A percentile compares a stretch with the other conserved stretches of the same genome.
These are phyloP conservation scores for Tor tambroides DNA, from an alignment of 2,113 vertebrate species.

Conservation along the genomic window DNA sequence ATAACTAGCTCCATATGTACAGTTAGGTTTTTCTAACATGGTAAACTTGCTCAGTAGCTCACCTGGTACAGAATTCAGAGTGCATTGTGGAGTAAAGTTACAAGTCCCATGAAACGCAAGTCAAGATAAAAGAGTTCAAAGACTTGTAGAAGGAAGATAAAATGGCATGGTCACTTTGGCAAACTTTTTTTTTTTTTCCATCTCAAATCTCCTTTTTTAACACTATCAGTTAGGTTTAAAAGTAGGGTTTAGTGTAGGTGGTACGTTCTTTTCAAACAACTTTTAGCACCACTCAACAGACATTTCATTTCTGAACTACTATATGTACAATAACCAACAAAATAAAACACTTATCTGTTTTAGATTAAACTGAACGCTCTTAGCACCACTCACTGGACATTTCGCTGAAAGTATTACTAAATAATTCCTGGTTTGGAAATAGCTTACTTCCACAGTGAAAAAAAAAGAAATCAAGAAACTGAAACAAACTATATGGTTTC, in stretches of 20 bases:
- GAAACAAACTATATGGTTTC: background rate
- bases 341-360: too few species aligned
- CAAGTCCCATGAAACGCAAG: too few species aligned
- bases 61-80: background rate
- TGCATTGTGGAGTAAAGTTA: too few species aligned
- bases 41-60: background rate
- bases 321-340: background rate
- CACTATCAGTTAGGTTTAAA: background rate
- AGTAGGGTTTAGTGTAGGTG: too few species aligned
- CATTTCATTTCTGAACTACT: background rate
- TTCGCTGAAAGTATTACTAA: too few species aligned
- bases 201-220: background rate
- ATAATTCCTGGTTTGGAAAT: background rate
- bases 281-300: too few species aligned
- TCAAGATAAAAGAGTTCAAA: background rate
- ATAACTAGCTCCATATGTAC: background rate
- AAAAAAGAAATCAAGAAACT: background rate
- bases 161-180: background rate
- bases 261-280: too few species aligned
- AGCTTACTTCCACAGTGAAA: background rate
- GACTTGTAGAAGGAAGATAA: background rate
- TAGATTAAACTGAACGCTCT: too few species aligned
- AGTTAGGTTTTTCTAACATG: background rate
- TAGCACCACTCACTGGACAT: too few species aligned
- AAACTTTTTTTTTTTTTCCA: background rate